Base-by-base conservation (phyloP, 2,113 vertebrate genomes). In the Athene cunicularia region DNA sequence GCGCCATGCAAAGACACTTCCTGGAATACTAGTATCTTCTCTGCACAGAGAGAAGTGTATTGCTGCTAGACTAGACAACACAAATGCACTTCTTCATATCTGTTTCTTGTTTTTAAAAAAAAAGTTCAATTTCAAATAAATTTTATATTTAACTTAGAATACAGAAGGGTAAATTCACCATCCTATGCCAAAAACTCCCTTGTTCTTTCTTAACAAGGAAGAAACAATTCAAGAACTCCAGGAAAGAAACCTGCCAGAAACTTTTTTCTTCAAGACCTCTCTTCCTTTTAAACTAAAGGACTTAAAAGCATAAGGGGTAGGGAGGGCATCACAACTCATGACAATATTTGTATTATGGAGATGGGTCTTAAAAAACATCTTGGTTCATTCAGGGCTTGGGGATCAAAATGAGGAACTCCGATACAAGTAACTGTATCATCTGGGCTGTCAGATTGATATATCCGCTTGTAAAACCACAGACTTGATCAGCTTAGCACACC, bases 271-370 rank as follows among this genome's bases (percentile, higher is more conserved):
- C 55, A 76, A 41, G 30, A 43, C 3, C 3, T 10, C 28, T 47
- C 39, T 70, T 70, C 21, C 32, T 86, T 89, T 80, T 52, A 64
- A 91, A 66, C 7, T 39, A 76, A 32, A 8, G 17, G 37, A 75
- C 14, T 30, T 41, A 6, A 79, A 79, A 79, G 7, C 6, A 9
- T 7, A 5, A 4, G 6, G 5, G 4, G 0, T 24, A 26, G 9
- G 22, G 27, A 62, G 17, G 14, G 10, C 3, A 8, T 21, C 67
- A 37, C 15, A 58, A 84, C 4, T 84, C 39, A 52, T 1, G 22
- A 53, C 23, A 59, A 8, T 12, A 64, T 50, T 22, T 64, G 6
- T 23, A 26, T 12, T 56, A 47, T 8, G 43, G 43, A 81, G 5
- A 43, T 12, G 28, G 18, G 14, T 43, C 32, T 43, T 50, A 72